These are phyloP conservation scores for Pyrgus malvae DNA, from an alignment of 2,888 invertebrate species.

Conservation along the genomic window DNA sequence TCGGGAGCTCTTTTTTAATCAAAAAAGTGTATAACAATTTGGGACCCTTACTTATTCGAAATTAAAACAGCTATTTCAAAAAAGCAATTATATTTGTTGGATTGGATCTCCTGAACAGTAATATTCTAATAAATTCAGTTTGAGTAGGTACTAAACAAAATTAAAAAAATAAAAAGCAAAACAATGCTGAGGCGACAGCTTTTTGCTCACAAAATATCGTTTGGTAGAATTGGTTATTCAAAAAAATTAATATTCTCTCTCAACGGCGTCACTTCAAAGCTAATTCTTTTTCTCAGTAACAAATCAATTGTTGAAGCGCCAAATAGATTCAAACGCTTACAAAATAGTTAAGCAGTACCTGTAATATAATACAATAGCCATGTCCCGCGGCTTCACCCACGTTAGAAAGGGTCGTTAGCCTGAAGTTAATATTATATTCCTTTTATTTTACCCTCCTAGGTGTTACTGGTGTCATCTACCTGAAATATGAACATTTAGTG, in stretches of 20 bases:
- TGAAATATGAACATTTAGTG: too few relatives aligned
- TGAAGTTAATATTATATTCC: too few relatives aligned
- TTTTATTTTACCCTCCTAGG: too few relatives aligned
- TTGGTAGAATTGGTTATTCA: slow-evolving; percentile 2
- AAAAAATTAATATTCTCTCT: slow-evolving; percentile 13
- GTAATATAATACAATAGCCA: too few relatives aligned
- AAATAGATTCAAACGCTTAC: too few relatives aligned
- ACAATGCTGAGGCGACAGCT: background rate
- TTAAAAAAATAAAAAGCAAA: too few relatives aligned
- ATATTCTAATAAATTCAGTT: background rate
- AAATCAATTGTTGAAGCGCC: background rate
- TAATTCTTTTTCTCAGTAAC: background rate
- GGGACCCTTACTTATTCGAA: background rate
- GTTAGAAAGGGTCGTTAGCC: too few relatives aligned
- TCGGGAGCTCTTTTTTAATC: too few relatives aligned
- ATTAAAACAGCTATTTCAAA: background rate
- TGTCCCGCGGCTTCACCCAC: too few relatives aligned
- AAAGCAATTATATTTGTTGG: background rate
- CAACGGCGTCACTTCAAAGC: slow-evolving; percentile 1
- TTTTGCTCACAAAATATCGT: slow-evolving; percentile 12
- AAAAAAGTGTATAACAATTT: too few relatives aligned
- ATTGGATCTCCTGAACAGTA: background rate
- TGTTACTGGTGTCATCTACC: too few relatives aligned
- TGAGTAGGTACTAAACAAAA: background rate
- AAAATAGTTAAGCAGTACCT: too few relatives aligned